Conservation (phyloP, 2,888 invertebrate genomes). For the Agriotes lineatus region DNA sequence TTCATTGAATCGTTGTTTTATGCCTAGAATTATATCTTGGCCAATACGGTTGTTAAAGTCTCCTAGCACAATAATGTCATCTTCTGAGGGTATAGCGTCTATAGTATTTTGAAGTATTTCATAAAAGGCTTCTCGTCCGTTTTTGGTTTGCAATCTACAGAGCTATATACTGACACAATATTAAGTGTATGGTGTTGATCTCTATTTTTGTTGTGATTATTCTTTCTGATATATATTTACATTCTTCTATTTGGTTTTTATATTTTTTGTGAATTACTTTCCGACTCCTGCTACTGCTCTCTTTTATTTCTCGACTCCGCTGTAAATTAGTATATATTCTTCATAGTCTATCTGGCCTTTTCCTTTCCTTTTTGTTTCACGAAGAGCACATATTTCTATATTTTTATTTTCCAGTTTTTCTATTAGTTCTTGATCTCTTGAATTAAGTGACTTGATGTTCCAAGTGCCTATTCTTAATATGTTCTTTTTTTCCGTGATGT, state of each 20-base stretch:
- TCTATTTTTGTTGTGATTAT: not conserved
- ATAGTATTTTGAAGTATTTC: no score
- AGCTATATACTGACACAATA: not conserved
- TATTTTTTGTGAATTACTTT: not conserved
- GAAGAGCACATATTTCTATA: not conserved
- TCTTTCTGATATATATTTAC: no score
- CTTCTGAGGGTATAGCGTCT: not conserved
- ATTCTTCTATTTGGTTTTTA: not conserved
- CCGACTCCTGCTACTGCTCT: not conserved
- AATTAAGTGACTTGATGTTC: constrained; percentile 15
- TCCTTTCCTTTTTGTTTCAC: not conserved
- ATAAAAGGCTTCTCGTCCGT: not conserved
- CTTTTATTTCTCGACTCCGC: constrained; percentile 8
- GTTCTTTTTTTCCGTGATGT: not conserved
- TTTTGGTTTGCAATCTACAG: not conserved
- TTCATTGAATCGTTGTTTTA: no score
- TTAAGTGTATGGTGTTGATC: not conserved
- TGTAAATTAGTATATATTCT: no score
- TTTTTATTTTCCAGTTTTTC: not conserved
- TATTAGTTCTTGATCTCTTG: no score
- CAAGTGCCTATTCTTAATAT: not conserved
- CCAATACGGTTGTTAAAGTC: no score
- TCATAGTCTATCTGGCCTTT: constrained; percentile 13
- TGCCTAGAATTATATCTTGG: no score
- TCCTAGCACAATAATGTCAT: not conserved